These are phyloP conservation scores for Daphoenositta chrysoptera DNA, from an alignment of 2,113 vertebrate genomes.

Conservation along the genomic window DNA sequence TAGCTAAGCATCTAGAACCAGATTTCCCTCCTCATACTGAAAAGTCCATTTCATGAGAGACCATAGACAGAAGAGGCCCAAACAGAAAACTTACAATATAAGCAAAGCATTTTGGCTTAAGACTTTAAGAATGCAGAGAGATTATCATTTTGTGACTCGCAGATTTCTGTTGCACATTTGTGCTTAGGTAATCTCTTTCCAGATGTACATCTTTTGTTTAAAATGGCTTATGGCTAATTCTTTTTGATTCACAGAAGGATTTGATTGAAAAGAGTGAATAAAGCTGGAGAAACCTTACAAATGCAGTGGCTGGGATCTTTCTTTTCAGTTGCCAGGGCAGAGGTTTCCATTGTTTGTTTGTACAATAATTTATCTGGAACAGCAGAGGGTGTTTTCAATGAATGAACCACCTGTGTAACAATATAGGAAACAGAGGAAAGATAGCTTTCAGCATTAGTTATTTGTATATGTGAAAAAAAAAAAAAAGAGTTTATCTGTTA, in stretches of 20 bases:
- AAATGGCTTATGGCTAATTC: neutral
- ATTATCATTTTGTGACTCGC: neutral
- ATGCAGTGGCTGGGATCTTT: neutral
- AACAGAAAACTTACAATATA: neutral
- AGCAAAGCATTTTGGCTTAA: neutral
- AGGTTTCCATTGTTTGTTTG: conserved; percentile 67
- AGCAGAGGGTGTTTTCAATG: conserved; percentile 59
- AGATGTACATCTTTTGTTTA: neutral
- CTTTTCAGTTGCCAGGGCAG: conserved; percentile 32
- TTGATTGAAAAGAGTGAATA: conserved; percentile 11
- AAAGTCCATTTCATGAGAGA: neutral
- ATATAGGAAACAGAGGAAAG: conserved; percentile 35
- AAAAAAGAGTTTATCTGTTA: neutral
- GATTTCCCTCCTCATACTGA: neutral
- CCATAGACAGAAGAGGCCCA: neutral
- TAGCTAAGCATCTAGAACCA: neutral
- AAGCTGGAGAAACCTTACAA: neutral
- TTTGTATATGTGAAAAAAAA: neutral
- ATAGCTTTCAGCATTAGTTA: conserved; percentile 34
- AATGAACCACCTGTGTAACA: conserved; percentile 55
- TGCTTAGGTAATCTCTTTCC: neutral
- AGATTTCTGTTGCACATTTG: neutral
- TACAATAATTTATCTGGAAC: conserved; percentile 36
- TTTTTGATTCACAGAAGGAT: conserved; percentile 25
- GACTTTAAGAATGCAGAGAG: neutral